These are phyloP conservation scores for Hylia prasina DNA, from an alignment of 2,113 vertebrate genomes.

Conservation along the genomic window DNA sequence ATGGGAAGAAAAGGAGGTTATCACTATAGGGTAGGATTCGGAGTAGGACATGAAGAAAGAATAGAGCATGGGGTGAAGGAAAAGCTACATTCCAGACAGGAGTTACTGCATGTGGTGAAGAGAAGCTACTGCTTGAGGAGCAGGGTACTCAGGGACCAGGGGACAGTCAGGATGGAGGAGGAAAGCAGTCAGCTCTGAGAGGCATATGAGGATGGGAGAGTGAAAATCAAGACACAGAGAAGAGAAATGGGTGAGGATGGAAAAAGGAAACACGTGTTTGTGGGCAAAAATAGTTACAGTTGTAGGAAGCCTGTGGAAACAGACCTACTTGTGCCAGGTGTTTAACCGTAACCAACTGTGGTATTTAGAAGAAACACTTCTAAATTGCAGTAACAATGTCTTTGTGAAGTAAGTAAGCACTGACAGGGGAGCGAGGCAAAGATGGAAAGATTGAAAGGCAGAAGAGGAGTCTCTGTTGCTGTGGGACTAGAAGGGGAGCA, in stretches of 20 bases:
- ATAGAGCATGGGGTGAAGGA: neutral
- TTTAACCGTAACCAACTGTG: neutral
- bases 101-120: neutral
- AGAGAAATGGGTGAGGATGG: conserved; percentile 1
- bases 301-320: conserved; percentile 38
- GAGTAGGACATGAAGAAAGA: neutral
- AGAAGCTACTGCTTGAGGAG: neutral
- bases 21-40: neutral
- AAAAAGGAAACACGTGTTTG: conserved; percentile 56
- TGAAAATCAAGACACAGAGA: neutral
- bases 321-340: conserved; percentile 8
- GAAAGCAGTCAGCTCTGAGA: neutral
- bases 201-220: neutral
- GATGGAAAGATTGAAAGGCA: neutral
- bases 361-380: neutral
- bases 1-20: neutral
- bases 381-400: neutral
- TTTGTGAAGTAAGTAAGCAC: neutral
- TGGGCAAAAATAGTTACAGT: conserved; percentile 28
- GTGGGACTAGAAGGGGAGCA: neutral
- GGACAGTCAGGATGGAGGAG: neutral
- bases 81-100: neutral
- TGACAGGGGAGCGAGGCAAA: neutral
- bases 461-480: neutral
- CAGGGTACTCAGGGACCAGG: neutral